Evolutionary conservation across 2,797 vertebrate species (phyloP), one percentile per base, ranked within the genome.

Genomic region (Chaetophractus vellerosus): DNA sequence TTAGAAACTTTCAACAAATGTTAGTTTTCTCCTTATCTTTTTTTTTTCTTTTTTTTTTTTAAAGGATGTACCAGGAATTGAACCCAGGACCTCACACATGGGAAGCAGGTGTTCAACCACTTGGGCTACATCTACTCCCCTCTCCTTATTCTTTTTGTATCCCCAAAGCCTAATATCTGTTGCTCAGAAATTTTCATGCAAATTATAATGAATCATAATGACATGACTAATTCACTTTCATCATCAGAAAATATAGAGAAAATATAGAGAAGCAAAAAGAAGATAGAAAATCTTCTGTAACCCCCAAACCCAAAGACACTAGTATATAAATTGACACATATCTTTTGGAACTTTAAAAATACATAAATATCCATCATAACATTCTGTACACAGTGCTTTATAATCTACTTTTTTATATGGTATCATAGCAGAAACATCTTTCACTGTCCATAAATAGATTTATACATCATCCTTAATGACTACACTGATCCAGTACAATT

Each of bases 141-240:
- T 76, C 26, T 15, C 3, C 7, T n/a, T 52, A 50, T 26, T 90
- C 61, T 52, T 82, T 90, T 57, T 82, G 48, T 82, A 76, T 64
- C 61, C 9, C 36, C 55, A 63, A 75, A 82, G 26, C n/a, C 71
- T 94, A 83, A 91, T 83, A 79, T 61, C 63, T 52, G 57, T 48
- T 96, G 64, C 75, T 38, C 4, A 45, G 23, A 48, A 69, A 45
- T 61, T 86, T 76, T 50, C 61, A 75, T 64, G 31, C 45, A 86
- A 55, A 75, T 89, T 92, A 75, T 74, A 66, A 92, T 38, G 24
- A 11, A 52, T 81, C 75, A 1, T 72, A 79, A 83, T 78, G 48
- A 96, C 16, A 88, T 66, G 33, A 88, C 57, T 78, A 91, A 94
- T 59, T 84, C 48, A 91, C 23, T 72, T 11, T 91, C 55, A 80